Base-by-base conservation (phyloP, 2,113 vertebrate genomes). In the Corythaeola cristata region DNA sequence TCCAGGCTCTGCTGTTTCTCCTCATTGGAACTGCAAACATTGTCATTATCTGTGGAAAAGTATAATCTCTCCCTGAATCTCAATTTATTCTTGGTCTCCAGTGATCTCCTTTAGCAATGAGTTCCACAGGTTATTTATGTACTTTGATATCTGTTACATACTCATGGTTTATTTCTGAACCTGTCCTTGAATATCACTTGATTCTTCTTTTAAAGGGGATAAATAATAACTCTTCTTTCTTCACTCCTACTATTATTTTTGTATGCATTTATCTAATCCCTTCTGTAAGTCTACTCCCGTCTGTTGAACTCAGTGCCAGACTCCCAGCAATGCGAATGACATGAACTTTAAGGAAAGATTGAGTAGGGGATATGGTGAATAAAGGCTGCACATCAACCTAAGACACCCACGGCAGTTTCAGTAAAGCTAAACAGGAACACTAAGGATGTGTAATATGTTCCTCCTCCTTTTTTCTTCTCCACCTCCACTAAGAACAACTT, bases 1-100 rank as follows among this genome's bases (percentile, higher is more conserved):
- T 52, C 15, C 33, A 56, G 33, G 10, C 11, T 69, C 56, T 72
- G 22, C 26, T 72, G 12, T 28, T 85, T 55, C 49, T 50, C 32
- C 20, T 50, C 15, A 30, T 0, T 47, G 53, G 39, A 82, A 68
- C 27, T 13, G 9, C 15, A 55, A 27, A 8, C 1, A 0, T 44
- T 72, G 8, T n/a, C 21, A 41, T 68, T 44, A 44, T 63, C 45
- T 64, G 19, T 32, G 35, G 9, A 13, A 76, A 58, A 58, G 9
- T 41, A 55, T 19, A 75, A 64, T 49, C 20, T 8, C 9, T 47
- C 11, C 30, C n/a, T 60, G 6, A 50, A 63, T 55, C 19, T 44
- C 37, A 12, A 0, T 77, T 73, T 69, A 7, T 73, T 55, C 32
- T 62, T 76, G 45, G 21, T 83, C 11, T 45, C 22, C 41, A 68